Conservation (phyloP, 2,797 vertebrate genomes). For the Myoxocephalus aenaeus region DNA sequence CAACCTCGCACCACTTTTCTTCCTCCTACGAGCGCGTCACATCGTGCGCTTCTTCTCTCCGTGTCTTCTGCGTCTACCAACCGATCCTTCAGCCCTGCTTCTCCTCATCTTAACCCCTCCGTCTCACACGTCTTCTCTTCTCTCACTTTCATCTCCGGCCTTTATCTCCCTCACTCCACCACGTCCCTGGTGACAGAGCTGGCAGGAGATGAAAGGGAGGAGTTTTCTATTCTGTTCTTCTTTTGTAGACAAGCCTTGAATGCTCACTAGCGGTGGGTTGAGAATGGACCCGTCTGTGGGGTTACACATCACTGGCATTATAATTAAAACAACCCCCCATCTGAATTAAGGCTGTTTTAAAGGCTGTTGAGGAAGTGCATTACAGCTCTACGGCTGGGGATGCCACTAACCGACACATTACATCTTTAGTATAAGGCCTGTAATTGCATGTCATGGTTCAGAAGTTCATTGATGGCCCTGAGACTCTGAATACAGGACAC, state of each 20-base stretch:
- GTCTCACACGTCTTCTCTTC: conserved; percentile 41
- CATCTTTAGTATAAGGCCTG: conserved; percentile 29
- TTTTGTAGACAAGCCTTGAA: conserved; percentile 41
- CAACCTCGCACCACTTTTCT: conserved; percentile 40
- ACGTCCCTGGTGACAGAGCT: conserved; percentile 58
- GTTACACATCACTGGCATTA: conserved; percentile 29
- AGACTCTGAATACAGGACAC: background rate
- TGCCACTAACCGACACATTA: conserved; percentile 45
- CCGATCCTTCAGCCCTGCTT: conserved; percentile 27
- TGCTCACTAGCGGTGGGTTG: conserved; percentile 26
- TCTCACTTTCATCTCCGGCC: conserved; percentile 22
- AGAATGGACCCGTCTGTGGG: conserved; percentile 30
- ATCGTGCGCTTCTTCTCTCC: conserved; percentile 15
- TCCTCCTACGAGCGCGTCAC: conserved; percentile 9
- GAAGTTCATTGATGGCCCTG: conserved; percentile 45
- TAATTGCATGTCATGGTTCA: conserved; percentile 58
- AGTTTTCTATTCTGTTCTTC: conserved; percentile 45
- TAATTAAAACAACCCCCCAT: conserved; percentile 18
- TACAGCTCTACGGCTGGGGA: background rate
- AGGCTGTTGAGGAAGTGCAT: conserved; percentile 14
- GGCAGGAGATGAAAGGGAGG: conserved; percentile 66
- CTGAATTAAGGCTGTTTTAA: conserved; percentile 22
- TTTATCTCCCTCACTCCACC: conserved; percentile 47
- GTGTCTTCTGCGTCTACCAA: conserved; percentile 6
- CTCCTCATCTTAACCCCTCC: conserved; percentile 27